A percentile compares a stretch with the other conserved stretches of the same genome.
Evolutionary conservation across 92 coral and sea anemone genomes (phyloP).

Genomic region (Porites divaricata): DNA sequence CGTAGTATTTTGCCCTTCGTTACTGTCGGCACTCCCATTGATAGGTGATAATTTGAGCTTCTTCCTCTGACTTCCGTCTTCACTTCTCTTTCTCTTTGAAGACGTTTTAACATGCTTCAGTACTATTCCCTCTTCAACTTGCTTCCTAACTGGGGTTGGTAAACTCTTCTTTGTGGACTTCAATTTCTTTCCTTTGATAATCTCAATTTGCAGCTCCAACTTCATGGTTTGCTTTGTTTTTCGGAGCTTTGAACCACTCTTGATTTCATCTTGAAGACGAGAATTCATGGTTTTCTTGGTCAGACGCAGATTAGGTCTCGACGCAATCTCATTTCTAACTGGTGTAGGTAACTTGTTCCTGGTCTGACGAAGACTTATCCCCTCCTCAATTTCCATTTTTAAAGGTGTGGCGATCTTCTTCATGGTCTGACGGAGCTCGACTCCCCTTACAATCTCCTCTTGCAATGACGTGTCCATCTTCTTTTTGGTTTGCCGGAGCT

Average conservation of each 20-base stretch:
- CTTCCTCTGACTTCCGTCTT: slow-evolving; percentile 53
- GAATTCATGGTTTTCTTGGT: slow-evolving; percentile 48
- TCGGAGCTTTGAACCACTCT: slow-evolving; percentile 48
- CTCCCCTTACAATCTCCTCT: slow-evolving; percentile 51
- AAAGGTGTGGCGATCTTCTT: slow-evolving; percentile 60
- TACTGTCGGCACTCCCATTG: slow-evolving; percentile 27
- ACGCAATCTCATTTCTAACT: slow-evolving; percentile 62
- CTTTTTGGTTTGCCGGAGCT: slow-evolving; percentile 65
- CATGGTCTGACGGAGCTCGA: slow-evolving; percentile 70
- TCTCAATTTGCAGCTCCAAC: slow-evolving; percentile 51
- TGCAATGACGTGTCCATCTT: slow-evolving; percentile 55
- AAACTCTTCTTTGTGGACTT: slow-evolving; percentile 65
- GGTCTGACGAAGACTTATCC: slow-evolving; percentile 57
- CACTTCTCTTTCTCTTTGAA: slow-evolving; percentile 35
- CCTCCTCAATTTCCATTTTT: slow-evolving; percentile 67
- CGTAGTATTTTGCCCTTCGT: slow-evolving; percentile 40
- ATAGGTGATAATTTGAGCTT: slow-evolving; percentile 60
- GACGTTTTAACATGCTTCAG: slow-evolving; percentile 45
- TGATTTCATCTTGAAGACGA: slow-evolving; percentile 61
- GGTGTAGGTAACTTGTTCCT: slow-evolving; percentile 66
- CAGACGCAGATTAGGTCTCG: slow-evolving; percentile 43
- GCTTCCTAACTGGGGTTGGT: slow-evolving; percentile 71
- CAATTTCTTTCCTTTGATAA: slow-evolving; percentile 70
- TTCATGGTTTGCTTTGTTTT: slow-evolving; percentile 56
- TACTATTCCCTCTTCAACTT: slow-evolving; percentile 59